These are phyloP conservation scores for Danaus plexippus DNA, from an alignment of 1,140 invertebrate species.

Conservation along the genomic window DNA sequence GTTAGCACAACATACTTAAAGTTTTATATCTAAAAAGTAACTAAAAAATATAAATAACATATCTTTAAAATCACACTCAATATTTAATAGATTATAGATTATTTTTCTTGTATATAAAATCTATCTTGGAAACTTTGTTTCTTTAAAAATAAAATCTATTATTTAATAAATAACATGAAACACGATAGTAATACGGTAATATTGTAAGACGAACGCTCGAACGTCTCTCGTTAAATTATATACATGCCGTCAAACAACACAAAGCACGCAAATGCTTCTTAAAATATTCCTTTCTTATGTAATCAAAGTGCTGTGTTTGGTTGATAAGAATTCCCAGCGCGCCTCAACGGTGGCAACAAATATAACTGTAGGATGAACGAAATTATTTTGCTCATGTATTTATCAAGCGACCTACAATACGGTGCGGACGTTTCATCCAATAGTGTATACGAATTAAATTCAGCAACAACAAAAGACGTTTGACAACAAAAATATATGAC, in stretches of 20 bases:
- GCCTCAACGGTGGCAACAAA: conserved; percentile 37
- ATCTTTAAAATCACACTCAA: too few species aligned
- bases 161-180: conserved; percentile 6
- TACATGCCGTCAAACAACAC: conserved; percentile 43
- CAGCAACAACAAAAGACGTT: too few species aligned
- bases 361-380: conserved; percentile 38
- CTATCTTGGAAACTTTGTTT: too few species aligned
- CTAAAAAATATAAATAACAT: too few species aligned
- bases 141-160: too few species aligned
- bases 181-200: conserved; percentile 16
- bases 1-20: too few species aligned
- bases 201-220: conserved; percentile 31
- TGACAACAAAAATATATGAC: too few species aligned
- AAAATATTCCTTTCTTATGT: conserved; percentile 66
- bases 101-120: too few species aligned
- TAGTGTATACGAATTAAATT: too few species aligned
- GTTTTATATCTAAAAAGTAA: too few species aligned
- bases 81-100: too few species aligned
- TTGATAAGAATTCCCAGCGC: conserved; percentile 63
- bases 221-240: conserved; percentile 55
- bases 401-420: conserved; percentile 44
- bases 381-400: conserved; percentile 62
- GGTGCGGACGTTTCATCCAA: too few species aligned
- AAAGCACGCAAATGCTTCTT: conserved; percentile 55
- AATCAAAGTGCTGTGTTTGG: conserved; percentile 66